Base-by-base conservation (phyloP, 2,113 vertebrate species). In the Gymnogyps californianus region DNA sequence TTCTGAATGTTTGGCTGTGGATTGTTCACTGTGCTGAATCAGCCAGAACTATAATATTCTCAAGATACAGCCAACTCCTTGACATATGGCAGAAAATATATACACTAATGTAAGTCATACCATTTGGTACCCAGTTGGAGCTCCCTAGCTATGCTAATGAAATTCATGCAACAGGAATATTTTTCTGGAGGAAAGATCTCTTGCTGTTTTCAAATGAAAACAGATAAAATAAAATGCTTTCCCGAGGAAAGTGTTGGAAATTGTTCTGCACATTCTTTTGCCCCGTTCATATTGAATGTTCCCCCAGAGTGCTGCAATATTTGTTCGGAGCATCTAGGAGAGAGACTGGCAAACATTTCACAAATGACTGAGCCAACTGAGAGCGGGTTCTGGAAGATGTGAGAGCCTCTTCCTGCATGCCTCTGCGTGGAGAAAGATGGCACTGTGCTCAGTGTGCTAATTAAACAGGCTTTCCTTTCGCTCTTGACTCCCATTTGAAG, bases 181-280 rank as follows among this genome's bases (percentile, higher is more conserved):
- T 95, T 93, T 87, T 84, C 83, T 89, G 51, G 58, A 84, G 86
- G 75, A 94, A 94, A 75, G 26, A 80, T 90, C 42, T 65, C 90
- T 86, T 87, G 58, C 57, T 94, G 59, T 58, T 97, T 87, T 91
- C 80, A 78, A n/a, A 55, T 62, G 64, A 64, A 87, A 97, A 81
- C 69, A 79, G 64, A 67, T 88, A 69, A 93, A 86, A 91, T 70
- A 76, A 95, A 87, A 58, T n/a, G 49, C 64, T 94, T 95, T 92
- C 81, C 44, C 0, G 1, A 84, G 65, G 42, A 65, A 96, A 91
- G 32, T 3, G 28, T 21, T 65, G 22, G 62, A 87, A 88, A 62
- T 81, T 29, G 44, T 90, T 87, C 76, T 57, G n/a, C 46, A 7
- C 1, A 0, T 81, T 84, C 69, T 82, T 82, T 28, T 49, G 83